Conservation (phyloP, 2,797 vertebrate species). For the Rhodeus uyekii region DNA sequence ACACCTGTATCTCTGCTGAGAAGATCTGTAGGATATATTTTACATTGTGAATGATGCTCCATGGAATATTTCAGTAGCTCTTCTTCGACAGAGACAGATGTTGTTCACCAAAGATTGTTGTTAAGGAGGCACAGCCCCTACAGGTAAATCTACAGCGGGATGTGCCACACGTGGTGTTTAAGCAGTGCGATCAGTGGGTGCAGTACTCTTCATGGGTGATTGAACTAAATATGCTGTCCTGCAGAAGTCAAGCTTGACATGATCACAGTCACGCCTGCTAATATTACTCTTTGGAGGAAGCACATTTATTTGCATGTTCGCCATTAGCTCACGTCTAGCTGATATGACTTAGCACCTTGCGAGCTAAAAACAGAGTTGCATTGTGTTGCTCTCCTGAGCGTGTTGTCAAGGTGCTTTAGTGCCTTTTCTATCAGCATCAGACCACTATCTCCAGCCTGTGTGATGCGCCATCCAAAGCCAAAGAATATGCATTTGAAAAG, state of each 20-base stretch:
- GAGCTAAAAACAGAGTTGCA: constrained; percentile 45
- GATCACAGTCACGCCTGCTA: constrained; percentile 30
- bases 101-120: constrained; percentile 18
- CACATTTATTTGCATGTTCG: constrained; percentile 43
- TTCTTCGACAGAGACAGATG: constrained; percentile 23
- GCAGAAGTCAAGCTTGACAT: constrained; percentile 32
- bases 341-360: constrained; percentile 31
- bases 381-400: constrained; percentile 45
- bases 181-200: not conserved
- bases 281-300: constrained; percentile 39
- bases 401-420: constrained; percentile 56
- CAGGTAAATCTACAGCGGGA: constrained; percentile 31
- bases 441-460: constrained; percentile 33
- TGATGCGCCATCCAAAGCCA: constrained; percentile 43
- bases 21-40: constrained; percentile 44
- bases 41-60: constrained; percentile 38
- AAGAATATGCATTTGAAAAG: not conserved
- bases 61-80: constrained; percentile 22
- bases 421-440: constrained; percentile 38
- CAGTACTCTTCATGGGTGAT: not conserved
- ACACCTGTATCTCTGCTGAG: constrained; percentile 32
- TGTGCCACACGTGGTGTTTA: constrained; percentile 1
- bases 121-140: not conserved
- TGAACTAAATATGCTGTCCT: not conserved
- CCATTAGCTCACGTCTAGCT: constrained; percentile 42